phyloP scores from a whole-genome alignment of 2,797 vertebrate species.

The Dipus sagitta region DNA sequence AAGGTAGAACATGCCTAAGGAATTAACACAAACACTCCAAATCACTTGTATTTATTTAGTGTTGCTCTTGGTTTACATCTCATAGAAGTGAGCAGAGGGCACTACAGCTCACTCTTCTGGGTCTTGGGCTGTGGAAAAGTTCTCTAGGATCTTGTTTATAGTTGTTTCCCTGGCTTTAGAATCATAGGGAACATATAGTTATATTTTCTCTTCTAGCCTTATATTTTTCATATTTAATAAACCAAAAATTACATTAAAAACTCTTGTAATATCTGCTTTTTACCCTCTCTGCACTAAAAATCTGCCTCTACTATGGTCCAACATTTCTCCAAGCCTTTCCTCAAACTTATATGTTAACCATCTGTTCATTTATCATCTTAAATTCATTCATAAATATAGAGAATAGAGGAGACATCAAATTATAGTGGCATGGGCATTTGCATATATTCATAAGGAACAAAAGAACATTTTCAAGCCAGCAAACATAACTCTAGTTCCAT shows the following conservation, averaged over 20 bases:
- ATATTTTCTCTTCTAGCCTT: slow-evolving; percentile 11
- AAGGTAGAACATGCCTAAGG: not conserved
- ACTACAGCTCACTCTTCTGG: not conserved
- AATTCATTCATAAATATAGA: slow-evolving; percentile 23
- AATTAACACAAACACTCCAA: not conserved
- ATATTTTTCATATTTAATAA: not conserved
- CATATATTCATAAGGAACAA: not conserved
- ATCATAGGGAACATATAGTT: not conserved
- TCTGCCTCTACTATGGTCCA: not conserved
- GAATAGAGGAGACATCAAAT: not conserved
- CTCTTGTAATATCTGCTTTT: not conserved
- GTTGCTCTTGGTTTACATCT: not conserved
- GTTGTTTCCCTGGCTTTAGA: not conserved
- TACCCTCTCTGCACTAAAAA: not conserved
- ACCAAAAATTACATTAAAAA: not conserved
- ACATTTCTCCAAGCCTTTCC: not conserved
- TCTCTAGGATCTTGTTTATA: not conserved
- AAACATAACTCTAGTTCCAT: not conserved
- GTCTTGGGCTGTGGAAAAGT: not conserved
- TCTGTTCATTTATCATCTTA: slow-evolving; percentile 14
- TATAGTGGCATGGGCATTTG: not conserved
- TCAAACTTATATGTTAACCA: not conserved
- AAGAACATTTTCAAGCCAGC: not conserved
- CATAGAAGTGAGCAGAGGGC: not conserved
- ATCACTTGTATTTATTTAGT: not conserved